These are phyloP conservation scores for Nomada lathburiana DNA, from an alignment of 2,888 invertebrate species.

Conservation along the genomic window DNA sequence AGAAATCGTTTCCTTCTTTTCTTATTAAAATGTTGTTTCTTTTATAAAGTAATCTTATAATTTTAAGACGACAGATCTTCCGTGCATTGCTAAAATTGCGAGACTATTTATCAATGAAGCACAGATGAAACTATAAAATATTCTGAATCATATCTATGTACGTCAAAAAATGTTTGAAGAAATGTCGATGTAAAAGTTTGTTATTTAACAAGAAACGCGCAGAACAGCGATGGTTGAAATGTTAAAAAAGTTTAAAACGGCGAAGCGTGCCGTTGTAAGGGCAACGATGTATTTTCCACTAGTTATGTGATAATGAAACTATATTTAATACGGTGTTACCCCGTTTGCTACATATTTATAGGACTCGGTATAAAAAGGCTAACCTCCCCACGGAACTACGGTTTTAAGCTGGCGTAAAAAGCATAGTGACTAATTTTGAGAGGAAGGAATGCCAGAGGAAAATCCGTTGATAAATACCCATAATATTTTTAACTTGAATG, in stretches of 20 bases:
- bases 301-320: constrained; percentile 18
- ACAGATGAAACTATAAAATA: no score
- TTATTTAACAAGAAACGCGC: neutral
- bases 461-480: neutral
- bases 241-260: neutral
- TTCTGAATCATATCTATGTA: no score
- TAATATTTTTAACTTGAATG: neutral
- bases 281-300: neutral
- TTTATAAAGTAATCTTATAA: no score
- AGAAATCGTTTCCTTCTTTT: no score
- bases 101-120: no score
- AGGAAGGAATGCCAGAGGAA: no score
- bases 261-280: neutral
- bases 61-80: no score
- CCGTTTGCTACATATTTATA: constrained; percentile 30
- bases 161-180: no score
- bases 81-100: no score
- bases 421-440: neutral
- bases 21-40: no score
- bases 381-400: neutral
- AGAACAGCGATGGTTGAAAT: neutral
- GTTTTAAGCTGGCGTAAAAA: constrained; percentile 4
- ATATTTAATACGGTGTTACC: constrained; percentile 28
- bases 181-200: no score
- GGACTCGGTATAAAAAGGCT: neutral